Percentiles rank a stretch among this genome's conserved stretches.
Evolutionary conservation across 1,140 invertebrate genomes (phyloP).

Genomic region (Grapholita molesta): DNA sequence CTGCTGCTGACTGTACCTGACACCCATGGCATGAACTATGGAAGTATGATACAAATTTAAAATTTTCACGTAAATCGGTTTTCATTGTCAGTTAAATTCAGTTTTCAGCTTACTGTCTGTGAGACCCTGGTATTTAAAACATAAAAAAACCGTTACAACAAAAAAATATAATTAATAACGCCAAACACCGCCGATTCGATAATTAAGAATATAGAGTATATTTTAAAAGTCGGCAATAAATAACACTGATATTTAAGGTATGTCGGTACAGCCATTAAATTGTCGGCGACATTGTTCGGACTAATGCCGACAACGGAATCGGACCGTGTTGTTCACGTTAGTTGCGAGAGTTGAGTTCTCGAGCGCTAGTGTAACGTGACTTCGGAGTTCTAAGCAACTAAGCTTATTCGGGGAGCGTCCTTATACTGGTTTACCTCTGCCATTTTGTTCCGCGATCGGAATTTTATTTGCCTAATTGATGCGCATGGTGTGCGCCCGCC

Average conservation of each 20-base stretch:
- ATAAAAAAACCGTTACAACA: neutral
- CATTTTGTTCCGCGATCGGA: neutral
- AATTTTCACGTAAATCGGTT: too few relatives aligned
- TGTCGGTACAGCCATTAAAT: slow-evolving; percentile 56
- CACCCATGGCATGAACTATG: too few relatives aligned
- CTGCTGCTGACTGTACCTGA: too few relatives aligned
- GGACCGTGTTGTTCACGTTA: neutral
- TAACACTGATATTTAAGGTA: slow-evolving; percentile 62
- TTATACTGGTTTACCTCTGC: neutral
- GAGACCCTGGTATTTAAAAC: neutral
- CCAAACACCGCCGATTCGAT: neutral
- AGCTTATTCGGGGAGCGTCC: neutral
- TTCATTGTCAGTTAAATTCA: too few relatives aligned
- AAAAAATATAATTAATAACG: slow-evolving; percentile 10
- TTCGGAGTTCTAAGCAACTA: neutral
- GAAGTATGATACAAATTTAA: too few relatives aligned
- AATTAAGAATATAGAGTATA: slow-evolving; percentile 14
- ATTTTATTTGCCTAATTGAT: neutral
- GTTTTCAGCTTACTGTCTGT: too few relatives aligned
- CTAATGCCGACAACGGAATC: neutral
- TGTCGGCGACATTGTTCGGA: slow-evolving; percentile 53
- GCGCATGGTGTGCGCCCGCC: neutral
- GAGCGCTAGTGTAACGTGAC: neutral
- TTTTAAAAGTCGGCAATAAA: slow-evolving; percentile 57
- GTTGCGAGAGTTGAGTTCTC: neutral